Evolutionary conservation across 2,113 vertebrate genomes (phyloP).

Genomic region (Notiomystis cincta): DNA sequence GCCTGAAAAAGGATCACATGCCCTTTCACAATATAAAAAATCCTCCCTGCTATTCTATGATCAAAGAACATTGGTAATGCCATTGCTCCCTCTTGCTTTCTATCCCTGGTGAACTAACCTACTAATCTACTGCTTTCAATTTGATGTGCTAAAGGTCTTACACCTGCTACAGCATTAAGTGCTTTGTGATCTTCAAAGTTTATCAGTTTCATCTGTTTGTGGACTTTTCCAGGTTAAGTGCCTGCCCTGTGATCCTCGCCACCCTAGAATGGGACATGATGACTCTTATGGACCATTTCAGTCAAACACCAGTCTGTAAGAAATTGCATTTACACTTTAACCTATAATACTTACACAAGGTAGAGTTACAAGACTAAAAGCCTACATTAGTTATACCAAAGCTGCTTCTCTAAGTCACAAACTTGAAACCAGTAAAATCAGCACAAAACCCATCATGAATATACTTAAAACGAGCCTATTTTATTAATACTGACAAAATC

Average conservation of each 20-base stretch:
- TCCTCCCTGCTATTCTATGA: background rate
- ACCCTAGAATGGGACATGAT: background rate
- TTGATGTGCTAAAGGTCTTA: background rate
- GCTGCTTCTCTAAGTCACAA: background rate
- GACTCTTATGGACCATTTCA: fast-evolving
- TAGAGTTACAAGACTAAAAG: background rate
- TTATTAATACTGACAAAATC: background rate
- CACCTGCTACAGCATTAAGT: fast-evolving
- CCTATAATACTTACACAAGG: background rate
- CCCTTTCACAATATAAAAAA: background rate
- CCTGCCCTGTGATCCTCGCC: background rate
- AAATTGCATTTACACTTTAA: background rate
- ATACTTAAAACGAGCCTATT: background rate
- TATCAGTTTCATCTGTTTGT: background rate
- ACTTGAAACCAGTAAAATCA: background rate
- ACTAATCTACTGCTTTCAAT: background rate
- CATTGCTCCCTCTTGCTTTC: background rate
- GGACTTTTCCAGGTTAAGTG: background rate
- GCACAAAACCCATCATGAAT: background rate
- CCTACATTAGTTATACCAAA: background rate
- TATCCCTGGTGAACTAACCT: background rate
- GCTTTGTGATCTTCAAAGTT: background rate
- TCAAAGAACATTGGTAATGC: background rate
- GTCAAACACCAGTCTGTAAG: background rate
- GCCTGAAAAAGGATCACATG: background rate